Conservation (phyloP, 2,797 vertebrate species). For the Furcifer pardalis region DNA sequence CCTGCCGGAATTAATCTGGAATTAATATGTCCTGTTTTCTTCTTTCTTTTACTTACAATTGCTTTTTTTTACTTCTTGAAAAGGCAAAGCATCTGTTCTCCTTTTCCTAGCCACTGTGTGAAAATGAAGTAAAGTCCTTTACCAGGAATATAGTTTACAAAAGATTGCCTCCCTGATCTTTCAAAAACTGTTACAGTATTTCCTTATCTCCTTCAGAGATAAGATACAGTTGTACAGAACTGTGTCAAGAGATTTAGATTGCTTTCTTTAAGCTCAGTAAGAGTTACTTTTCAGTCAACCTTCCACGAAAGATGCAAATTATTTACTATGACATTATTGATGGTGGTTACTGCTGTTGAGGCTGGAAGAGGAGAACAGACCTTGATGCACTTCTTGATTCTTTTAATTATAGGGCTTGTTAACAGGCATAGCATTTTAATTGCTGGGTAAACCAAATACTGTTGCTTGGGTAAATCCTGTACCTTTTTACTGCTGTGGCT, state of each 20-base stretch:
- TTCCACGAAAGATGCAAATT: background rate
- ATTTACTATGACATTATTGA: slow-evolving; percentile 31
- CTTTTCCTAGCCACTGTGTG: slow-evolving; percentile 28
- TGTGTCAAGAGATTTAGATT: background rate
- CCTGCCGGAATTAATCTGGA: slow-evolving; percentile 51
- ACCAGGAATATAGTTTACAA: slow-evolving; percentile 28
- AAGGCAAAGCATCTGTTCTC: slow-evolving; percentile 57
- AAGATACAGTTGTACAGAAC: background rate
- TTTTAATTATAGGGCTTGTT: slow-evolving; percentile 40
- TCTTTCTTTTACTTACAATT: slow-evolving; percentile 47
- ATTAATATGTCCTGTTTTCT: slow-evolving; percentile 35
- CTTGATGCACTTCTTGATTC: slow-evolving; percentile 43
- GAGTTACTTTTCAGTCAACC: background rate
- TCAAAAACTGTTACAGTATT: slow-evolving; percentile 38
- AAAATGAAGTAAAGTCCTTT: slow-evolving; percentile 29
- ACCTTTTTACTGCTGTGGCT: slow-evolving; percentile 65
- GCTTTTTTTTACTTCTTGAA: slow-evolving; percentile 38
- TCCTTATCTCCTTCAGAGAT: slow-evolving; percentile 18
- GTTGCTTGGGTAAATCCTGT: slow-evolving; percentile 64
- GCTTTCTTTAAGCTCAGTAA: background rate
- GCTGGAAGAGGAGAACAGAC: slow-evolving; percentile 59
- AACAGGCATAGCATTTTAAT: slow-evolving; percentile 51
- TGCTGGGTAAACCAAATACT: slow-evolving; percentile 56
- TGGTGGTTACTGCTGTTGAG: background rate
- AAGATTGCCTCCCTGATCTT: slow-evolving; percentile 21